Evolutionary conservation across 2,113 vertebrate species (phyloP), one percentile per base, ranked within the genome.

Genomic region (Tachuris rubrigastra): DNA sequence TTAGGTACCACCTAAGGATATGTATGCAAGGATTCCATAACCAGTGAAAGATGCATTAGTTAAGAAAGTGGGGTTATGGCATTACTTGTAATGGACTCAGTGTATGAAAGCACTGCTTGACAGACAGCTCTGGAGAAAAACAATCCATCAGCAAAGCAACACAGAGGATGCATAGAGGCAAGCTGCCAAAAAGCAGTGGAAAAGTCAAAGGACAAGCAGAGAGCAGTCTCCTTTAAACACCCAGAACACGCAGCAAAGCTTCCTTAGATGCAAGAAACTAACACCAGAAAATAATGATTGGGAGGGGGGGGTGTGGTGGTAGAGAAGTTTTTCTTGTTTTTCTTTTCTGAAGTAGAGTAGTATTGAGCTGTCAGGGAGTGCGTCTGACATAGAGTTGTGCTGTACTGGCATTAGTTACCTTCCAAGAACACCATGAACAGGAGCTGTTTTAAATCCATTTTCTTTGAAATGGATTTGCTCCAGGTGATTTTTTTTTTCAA

Each of bases 301-400:
- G n/a, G 18, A 65, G 10, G 14, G 20, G 18, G 4, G 3, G n/a
- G n/a, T n/a, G n/a, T 28, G 6, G 5, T 11, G 9, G 5, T 10
- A 53, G 15, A 39, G 8, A 73, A 14, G 8, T 12, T 55, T 67
- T 71, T 55, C 18, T 42, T 37, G 5, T 6, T 75, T 86, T 73
- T 6, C 4, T 44, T 71, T 76, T 79, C 56, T 37, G 14, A 58
- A 71, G 33, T 23, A 73, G 15, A 49, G 52, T 53, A 30, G 42
- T 22, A 44, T 30, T 58, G 52, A 87, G 31, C 23, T 67, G 27
- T 63, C 58, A 53, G 9, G 12, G 4, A 77, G 23, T 22, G 8
- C 7, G 16, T n/a, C 35, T 68, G 31, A 72, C n/a, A 71, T 23
- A 78, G 14, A 50, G 5, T 35, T 49, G 28, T 25, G 52, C 19